Evolutionary conservation across 2,113 vertebrate species (phyloP), one percentile per base, ranked within the genome.

Genomic region (Delphinapterus leucas): DNA sequence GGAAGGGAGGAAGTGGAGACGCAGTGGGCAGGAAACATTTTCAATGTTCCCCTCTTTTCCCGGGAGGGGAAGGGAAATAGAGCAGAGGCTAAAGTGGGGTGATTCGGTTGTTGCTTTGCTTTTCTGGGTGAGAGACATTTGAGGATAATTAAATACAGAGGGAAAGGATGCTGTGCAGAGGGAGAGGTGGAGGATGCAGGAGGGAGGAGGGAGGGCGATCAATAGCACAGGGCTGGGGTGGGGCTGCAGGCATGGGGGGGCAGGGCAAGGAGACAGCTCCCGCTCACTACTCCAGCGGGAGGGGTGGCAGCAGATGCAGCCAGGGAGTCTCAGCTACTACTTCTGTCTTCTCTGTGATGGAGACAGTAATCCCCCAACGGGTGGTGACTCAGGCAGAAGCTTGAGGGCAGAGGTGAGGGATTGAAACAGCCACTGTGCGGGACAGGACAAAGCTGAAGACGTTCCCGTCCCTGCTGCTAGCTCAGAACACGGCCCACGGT

Each of bases 21-120:
- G 1, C 4, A 21, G 63, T 41, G 15, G 11, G 3, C 21, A 1
- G 36, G 33, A 0, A 7, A 21, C 21, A 2, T 38, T 49, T 38
- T 38, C 33, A 33, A 4, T 55, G 31, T 79, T 36, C 33, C 47
- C 33, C 28, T 53, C 33, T 23, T 14, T 55, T n/a, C 5, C 49
- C 20, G 0, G 13, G 65, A 89, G 18, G 9, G 26, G 17, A 58
- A 71, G 53, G 23, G 17, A 86, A 90, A 67, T 0, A 33, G 58
- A 76, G 49, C 11, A 81, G 58, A 71, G 65, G 41, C 13, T n/a
- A 33, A 28, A 25, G 31, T 10, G 80, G 31, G 15, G 33, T 18
- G 41, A 41, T n/a, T 3, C 36, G 49, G 44, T 28, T 38, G 21
- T 25, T 60, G 26, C 41, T 92, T 25, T 86, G 49, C 38, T 60